These are phyloP conservation scores for Pheosia gnoma DNA, from an alignment of 2,888 invertebrate genomes.

Conservation along the genomic window DNA sequence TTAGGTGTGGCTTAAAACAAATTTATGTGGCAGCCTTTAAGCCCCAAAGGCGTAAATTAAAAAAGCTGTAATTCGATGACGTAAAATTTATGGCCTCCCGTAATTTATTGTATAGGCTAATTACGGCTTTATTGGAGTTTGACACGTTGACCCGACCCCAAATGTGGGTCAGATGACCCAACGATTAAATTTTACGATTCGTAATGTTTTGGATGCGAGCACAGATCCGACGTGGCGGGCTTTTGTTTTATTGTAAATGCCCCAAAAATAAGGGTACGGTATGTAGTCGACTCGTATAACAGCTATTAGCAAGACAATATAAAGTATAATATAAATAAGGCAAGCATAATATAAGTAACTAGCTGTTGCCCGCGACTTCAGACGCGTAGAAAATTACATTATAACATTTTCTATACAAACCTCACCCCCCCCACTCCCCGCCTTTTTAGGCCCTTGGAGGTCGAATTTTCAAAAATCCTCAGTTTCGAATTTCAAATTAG, in stretches of 20 bases:
- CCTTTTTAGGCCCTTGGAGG: too few species aligned
- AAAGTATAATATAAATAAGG: too few species aligned
- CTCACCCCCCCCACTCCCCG: too few species aligned
- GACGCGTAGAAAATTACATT: too few species aligned
- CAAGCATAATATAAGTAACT: too few species aligned
- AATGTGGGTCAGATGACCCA: conserved; percentile 47
- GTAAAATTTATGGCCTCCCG: conserved; percentile 33
- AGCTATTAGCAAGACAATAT: neutral
- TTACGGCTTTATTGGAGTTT: conserved; percentile 50
- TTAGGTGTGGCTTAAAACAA: neutral
- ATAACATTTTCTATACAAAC: too few species aligned
- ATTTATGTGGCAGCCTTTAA: neutral
- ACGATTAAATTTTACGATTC: conserved; percentile 21
- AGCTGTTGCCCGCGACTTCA: too few species aligned
- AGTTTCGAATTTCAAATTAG: too few species aligned
- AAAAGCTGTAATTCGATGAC: conserved; percentile 21
- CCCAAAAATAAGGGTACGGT: neutral
- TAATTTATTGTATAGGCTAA: conserved; percentile 49
- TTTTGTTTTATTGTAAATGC: neutral
- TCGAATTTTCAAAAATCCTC: too few species aligned
- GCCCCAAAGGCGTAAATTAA: conserved; percentile 11
- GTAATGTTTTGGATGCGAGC: conserved; percentile 1
- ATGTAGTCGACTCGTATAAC: neutral
- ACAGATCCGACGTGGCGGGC: neutral
- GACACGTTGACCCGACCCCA: conserved; percentile 45